Base-by-base conservation (phyloP, 2,797 vertebrate species). In the Melanotaenia maccullochi region DNA sequence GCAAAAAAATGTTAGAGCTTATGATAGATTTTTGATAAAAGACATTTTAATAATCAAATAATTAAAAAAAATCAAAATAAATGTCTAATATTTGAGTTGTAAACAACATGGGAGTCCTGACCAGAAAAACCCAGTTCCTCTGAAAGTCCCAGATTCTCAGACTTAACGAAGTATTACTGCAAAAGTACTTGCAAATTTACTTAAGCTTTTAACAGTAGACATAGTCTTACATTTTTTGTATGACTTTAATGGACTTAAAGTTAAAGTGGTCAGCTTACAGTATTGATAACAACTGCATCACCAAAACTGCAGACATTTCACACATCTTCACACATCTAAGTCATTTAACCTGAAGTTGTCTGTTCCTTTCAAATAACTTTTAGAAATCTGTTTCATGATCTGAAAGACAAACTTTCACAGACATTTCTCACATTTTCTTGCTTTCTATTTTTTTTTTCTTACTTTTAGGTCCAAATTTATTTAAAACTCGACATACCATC, bases 81-180 rank as follows among this genome's bases (percentile, higher is more conserved):
- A 20, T n/a, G 7, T 42, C 40, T 14, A 59, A 42, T 67, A 74
- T 65, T 68, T 38, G 56, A 72, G 44, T 38, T 59, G 20, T 61
- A 65, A 74, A 56, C 22, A 49, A 60, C 7, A 36, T 47, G 18
- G 57, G 36, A 65, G 36, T 70, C 42, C 59, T 20, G 9, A 59
- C 32, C 44, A 35, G 60, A 24, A 58, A 62, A 56, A 20, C 3
- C 44, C 9, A n/a, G 7, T 40, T 47, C 1, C 35, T 66, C 44
- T 56, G 12, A 64, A 68, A 64, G 44, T 42, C 54, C 44, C 40
- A 42, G 44, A 38, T 64, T 62, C 4, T 40, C 11, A 7, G 25
- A 40, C 22, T 36, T 49, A 20, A 47, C 33, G 30, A 74, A 55
- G 56, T 25, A 42, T 57, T 40, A 65, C 35, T 22, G 25, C 49